A percentile compares a stretch with the other conserved stretches of the same genome.
phyloP scores from a whole-genome alignment of 2,888 invertebrate species.

The Ophion ventricosus region DNA sequence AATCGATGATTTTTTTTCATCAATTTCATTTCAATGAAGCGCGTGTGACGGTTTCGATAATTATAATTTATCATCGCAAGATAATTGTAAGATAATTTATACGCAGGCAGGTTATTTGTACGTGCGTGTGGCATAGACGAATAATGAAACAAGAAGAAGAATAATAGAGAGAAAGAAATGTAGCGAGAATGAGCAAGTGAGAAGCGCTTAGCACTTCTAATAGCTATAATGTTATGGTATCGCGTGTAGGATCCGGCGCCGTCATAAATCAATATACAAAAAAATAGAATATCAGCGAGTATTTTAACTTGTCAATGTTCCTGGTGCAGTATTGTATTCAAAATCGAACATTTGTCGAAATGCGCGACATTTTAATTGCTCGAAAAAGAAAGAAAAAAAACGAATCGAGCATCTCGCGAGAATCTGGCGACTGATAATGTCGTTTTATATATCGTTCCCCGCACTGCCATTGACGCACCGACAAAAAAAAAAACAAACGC shows the following conservation, averaged over 20 bases:
- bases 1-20: conserved; percentile 13
- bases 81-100: conserved; percentile 72
- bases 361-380: neutral
- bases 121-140: conserved; percentile 30
- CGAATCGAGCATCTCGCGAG: neutral
- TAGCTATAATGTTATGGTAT: conserved; percentile 43
- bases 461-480: neutral
- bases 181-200: conserved; percentile 37
- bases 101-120: conserved; percentile 59
- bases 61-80: conserved; percentile 71
- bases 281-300: conserved; percentile 14
- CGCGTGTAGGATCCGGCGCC: conserved; percentile 43
- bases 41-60: conserved; percentile 40
- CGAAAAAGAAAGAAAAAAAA: too few relatives aligned
- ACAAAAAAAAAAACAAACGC: neutral
- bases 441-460: conserved; percentile 6
- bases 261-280: conserved; percentile 27
- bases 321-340: conserved; percentile 52
- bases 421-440: conserved; percentile 1
- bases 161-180: conserved; percentile 24
- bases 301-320: conserved; percentile 49
- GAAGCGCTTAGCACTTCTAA: conserved; percentile 32
- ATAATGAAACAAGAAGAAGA: conserved; percentile 18
- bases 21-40: conserved; percentile 1
- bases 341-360: conserved; percentile 36